Percentiles rank a stretch among this genome's conserved stretches.
Conservation (phyloP, 2,113 vertebrate genomes). For the Caranx ignobilis region DNA sequence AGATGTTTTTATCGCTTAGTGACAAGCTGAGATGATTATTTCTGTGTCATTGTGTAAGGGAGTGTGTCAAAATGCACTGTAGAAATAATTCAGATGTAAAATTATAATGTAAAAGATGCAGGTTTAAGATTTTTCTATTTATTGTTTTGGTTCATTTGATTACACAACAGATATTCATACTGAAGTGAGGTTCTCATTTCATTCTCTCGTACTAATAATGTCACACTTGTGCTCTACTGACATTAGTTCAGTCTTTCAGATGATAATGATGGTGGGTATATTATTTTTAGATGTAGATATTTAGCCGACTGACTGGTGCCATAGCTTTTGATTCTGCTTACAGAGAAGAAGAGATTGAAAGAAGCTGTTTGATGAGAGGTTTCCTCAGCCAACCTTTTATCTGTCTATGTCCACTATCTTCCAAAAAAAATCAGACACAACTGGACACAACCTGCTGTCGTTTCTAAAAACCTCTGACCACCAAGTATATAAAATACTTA, state of each 20-base stretch:
- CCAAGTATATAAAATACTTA: constrained; percentile 2
- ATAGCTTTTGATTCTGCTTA: constrained; percentile 28
- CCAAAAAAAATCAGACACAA: constrained; percentile 1
- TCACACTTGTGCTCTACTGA: background rate
- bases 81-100: constrained; percentile 26
- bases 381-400: background rate
- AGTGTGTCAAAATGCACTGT: constrained; percentile 59
- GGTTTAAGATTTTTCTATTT: constrained; percentile 54
- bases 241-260: background rate
- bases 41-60: background rate
- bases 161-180: constrained; percentile 20
- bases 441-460: background rate
- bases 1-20: constrained; percentile 39
- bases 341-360: background rate
- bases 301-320: constrained; percentile 43
- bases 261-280: background rate
- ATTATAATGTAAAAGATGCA: constrained; percentile 18
- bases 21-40: constrained; percentile 18
- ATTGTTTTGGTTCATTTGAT: constrained; percentile 44
- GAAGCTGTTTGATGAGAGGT: background rate
- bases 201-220: background rate
- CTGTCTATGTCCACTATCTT: background rate
- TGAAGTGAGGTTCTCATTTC: background rate
- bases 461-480: background rate
- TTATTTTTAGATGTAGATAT: constrained; percentile 25